phyloP scores from a whole-genome alignment of 37 sponge, comb jelly and placozoan genomes.

The Chondrilla cf. caribensis region DNA sequence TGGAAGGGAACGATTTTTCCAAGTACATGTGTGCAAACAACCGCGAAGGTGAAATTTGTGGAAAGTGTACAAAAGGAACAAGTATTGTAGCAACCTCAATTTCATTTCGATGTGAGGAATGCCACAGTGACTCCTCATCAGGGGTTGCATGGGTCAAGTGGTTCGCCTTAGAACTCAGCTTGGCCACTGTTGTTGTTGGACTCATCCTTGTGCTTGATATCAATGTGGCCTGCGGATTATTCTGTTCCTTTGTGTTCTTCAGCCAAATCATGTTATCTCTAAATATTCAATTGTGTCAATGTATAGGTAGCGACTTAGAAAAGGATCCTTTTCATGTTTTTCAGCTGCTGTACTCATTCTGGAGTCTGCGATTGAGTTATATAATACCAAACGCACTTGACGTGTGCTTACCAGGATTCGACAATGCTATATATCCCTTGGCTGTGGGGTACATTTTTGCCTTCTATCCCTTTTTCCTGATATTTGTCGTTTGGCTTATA shows the following conservation, averaged over 20 bases:
- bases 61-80: too few species aligned
- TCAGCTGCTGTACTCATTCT: neutral
- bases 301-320: neutral
- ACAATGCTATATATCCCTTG: slow-evolving; percentile 12
- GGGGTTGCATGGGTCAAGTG: neutral
- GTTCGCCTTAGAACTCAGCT: neutral
- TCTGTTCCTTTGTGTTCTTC: slow-evolving; percentile 3
- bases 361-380: slow-evolving; percentile 2
- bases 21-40: too few species aligned
- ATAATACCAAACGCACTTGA: neutral
- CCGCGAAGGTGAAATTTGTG: too few species aligned
- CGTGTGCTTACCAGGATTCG: slow-evolving; percentile 27
- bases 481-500: neutral
- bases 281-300: neutral
- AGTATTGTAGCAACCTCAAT: too few species aligned
- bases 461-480: slow-evolving; percentile 35
- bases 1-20: too few species aligned
- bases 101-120: too few species aligned
- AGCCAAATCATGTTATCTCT: neutral
- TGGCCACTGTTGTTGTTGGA: neutral
- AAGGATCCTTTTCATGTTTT: neutral
- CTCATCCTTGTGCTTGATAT: neutral
- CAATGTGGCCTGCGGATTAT: neutral
- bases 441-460: slow-evolving; percentile 42
- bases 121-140: too few species aligned